A percentile compares a stretch with the other conserved stretches of the same genome.
phyloP scores from a whole-genome alignment of 2,888 invertebrate species.

The Cephalotes varians region DNA sequence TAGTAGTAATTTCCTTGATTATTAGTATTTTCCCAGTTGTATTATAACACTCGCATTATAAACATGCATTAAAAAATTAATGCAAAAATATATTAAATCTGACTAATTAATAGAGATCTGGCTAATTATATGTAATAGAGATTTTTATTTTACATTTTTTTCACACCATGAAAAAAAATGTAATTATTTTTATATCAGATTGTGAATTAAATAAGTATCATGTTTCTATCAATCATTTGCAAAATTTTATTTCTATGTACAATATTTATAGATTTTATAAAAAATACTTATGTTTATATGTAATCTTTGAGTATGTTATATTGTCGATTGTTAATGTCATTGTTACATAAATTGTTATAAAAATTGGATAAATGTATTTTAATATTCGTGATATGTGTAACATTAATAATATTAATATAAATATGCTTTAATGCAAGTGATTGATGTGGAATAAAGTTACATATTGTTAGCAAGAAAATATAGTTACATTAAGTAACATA shows the following conservation, averaged over 20 bases:
- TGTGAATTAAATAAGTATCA: constrained; percentile 1
- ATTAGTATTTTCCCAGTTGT: not conserved
- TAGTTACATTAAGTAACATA: not conserved
- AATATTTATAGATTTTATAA: not conserved
- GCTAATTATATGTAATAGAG: no score
- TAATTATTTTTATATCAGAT: not conserved
- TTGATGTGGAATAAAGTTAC: not conserved
- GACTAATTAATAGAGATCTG: no score
- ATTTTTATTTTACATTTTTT: not conserved
- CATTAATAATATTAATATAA: not conserved
- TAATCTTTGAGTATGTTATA: not conserved
- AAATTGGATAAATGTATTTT: not conserved
- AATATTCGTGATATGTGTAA: not conserved
- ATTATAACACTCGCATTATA: not conserved
- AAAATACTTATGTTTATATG: no score
- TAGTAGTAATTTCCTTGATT: not conserved
- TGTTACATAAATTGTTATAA: not conserved
- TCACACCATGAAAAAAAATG: not conserved
- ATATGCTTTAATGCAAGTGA: not conserved
- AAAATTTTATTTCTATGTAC: not conserved
- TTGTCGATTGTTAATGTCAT: not conserved
- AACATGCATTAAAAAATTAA: no score
- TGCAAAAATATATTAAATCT: not conserved
- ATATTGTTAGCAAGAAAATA: not conserved
- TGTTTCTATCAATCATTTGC: constrained; percentile 1